A percentile compares a stretch with the other conserved stretches of the same genome.
phyloP scores from a whole-genome alignment of 2,113 vertebrate genomes.

The Promerops cafer region DNA sequence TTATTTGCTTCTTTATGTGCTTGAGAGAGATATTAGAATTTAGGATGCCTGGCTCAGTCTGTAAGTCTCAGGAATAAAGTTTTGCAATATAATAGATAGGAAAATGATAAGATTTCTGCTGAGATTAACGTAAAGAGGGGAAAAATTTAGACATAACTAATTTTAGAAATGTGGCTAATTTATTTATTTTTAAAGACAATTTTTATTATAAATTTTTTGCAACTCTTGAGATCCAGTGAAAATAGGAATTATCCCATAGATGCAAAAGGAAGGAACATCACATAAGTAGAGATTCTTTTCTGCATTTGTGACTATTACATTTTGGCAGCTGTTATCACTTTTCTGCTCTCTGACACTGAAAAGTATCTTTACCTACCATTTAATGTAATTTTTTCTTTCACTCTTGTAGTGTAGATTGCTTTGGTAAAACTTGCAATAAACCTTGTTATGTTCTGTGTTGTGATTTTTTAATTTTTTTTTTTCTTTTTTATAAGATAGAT shows the following conservation, averaged over 20 bases:
- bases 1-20: background rate
- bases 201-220: background rate
- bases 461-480: background rate
- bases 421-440: background rate
- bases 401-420: accelerated
- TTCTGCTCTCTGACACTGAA: background rate
- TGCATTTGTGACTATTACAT: background rate
- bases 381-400: background rate
- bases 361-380: background rate
- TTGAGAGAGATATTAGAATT: background rate
- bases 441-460: background rate
- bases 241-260: background rate
- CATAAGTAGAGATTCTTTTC: background rate
- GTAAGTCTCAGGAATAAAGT: background rate
- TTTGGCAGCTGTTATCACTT: background rate
- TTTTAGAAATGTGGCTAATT: background rate
- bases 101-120: background rate
- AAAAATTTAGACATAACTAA: background rate
- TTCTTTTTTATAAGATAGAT: no score
- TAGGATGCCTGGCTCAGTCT: background rate
- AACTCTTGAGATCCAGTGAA: background rate
- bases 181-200: background rate
- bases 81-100: background rate
- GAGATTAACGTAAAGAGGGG: background rate
- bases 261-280: background rate